These are phyloP conservation scores for Paramisgurnus dabryanus DNA, from an alignment of 2,113 vertebrate genomes.

Conservation along the genomic window DNA sequence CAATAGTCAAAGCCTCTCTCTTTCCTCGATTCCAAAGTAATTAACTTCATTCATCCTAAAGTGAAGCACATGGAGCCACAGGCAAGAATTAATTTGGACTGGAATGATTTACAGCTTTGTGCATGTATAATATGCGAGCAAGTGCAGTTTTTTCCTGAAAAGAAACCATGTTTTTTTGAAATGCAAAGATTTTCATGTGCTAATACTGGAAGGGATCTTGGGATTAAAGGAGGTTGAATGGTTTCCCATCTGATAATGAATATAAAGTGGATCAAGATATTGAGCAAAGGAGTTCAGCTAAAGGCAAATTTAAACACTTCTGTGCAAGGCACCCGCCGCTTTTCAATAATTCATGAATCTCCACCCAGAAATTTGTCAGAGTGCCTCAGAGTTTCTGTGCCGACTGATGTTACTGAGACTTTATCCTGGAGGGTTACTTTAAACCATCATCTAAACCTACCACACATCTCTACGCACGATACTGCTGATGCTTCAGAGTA, in stretches of 20 bases:
- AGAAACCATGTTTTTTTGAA: conserved; percentile 10
- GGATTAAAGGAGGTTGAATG: conserved; percentile 15
- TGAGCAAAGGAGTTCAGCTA: conserved; percentile 22
- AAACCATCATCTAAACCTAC: conserved; percentile 15
- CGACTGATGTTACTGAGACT: conserved; percentile 21
- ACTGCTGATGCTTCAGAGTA: background rate
- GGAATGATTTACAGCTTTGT: conserved; percentile 20
- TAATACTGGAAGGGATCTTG: conserved; percentile 14
- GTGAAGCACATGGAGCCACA: background rate
- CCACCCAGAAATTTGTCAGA: conserved; percentile 44
- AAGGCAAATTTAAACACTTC: conserved; percentile 39
- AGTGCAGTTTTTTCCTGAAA: background rate
- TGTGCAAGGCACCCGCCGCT: conserved; percentile 32
- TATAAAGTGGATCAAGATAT: conserved; percentile 24
- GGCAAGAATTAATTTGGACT: conserved; percentile 18
- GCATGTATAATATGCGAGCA: conserved; percentile 13
- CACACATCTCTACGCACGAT: background rate
- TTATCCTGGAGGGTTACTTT: conserved; percentile 5
- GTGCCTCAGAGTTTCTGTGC: conserved; percentile 12
- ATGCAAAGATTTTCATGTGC: conserved; percentile 6
- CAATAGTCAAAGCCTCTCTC: conserved; percentile 23
- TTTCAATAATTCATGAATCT: conserved; percentile 52
- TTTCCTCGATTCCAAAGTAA: conserved; percentile 22
- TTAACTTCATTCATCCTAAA: conserved; percentile 28
- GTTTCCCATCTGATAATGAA: conserved; percentile 27